phyloP scores from a whole-genome alignment of 37 sponge, comb jelly and placozoan genomes.

The Cladorhizidae sp. region DNA sequence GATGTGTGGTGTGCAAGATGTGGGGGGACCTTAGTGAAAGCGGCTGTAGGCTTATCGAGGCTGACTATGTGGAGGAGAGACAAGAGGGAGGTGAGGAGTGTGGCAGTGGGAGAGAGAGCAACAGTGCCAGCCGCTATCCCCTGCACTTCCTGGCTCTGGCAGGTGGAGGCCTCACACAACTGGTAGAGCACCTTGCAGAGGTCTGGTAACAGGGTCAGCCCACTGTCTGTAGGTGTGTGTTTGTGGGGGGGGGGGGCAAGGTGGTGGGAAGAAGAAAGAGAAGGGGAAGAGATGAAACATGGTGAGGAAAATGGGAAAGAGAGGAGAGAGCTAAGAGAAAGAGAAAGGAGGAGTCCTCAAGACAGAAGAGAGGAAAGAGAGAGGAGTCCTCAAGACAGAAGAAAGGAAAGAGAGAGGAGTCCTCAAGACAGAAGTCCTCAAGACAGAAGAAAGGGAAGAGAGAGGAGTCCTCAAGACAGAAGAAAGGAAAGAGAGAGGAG shows the following conservation, averaged over 20 bases:
- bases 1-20: not conserved
- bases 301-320: not conserved
- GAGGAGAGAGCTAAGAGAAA: not conserved
- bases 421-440: too few species aligned
- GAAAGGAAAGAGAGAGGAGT: too few species aligned
- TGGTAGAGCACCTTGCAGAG: slow-evolving; percentile 52
- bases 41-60: not conserved
- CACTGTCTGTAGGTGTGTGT: not conserved
- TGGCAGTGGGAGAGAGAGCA: slow-evolving; percentile 28
- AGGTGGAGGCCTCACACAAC: slow-evolving; percentile 33
- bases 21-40: slow-evolving; percentile 19
- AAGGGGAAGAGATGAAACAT: not conserved
- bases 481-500: too few species aligned
- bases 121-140: slow-evolving; percentile 19
- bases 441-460: not conserved
- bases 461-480: not conserved
- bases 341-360: not conserved
- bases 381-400: too few species aligned
- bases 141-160: slow-evolving; percentile 29
- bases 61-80: not conserved
- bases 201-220: not conserved
- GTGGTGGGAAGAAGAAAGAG: not conserved
- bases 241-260: not conserved
- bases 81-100: slow-evolving; percentile 23
- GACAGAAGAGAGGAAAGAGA: not conserved